Evolutionary conservation across 2,888 invertebrate species (phyloP), one percentile per base, ranked within the genome.

Genomic region (Leptinotarsa peninsularis): DNA sequence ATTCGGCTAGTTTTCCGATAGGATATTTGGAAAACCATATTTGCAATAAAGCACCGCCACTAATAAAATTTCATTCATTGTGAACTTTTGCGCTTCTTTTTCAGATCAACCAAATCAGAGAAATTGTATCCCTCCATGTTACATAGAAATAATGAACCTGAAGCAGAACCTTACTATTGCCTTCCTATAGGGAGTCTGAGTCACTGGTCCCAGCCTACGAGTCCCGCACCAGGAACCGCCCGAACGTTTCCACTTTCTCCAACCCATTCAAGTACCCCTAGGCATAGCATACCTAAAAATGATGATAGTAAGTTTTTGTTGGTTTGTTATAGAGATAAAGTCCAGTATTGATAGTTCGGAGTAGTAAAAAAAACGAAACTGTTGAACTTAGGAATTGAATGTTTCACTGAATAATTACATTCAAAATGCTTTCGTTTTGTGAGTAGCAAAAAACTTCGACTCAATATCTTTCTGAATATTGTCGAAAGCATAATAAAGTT

Each of bases 81-180:
- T n/a, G 50, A 50, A 15, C 43, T 15, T 49, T 33, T 33, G 49
- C n/a, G 66, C 50, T 63, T 21, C 43, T 54, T 60, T 70, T 88
- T 67, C 92, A 96, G 96, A 89, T 98, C 98, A 60, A 97, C 97
- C 21, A 97, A 97, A 89, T 98, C 97, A 14, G 97, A 98, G 88
- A 97, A 97, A 89, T 91, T 97, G 87, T 97, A 97, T 88, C 96
- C 96, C 52, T 96, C 96, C 78, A 96, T 96, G 96, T 89, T 96
- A 84, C 95, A 94, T 83, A 90, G 94, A 78, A 94, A 94, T 85
- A 93, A 93, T 82, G 93, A 95, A 84, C 94, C 95, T 76, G 96
- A 96, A 87, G 93, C 94, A 80, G 96, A 96, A 86, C 95, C 95
- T 0, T 95, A 95, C 88, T 95, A 95, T 87, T 95, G 95, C 87